Conservation (phyloP, 2,797 vertebrate species). For the Mormyrus proboscirostris region DNA sequence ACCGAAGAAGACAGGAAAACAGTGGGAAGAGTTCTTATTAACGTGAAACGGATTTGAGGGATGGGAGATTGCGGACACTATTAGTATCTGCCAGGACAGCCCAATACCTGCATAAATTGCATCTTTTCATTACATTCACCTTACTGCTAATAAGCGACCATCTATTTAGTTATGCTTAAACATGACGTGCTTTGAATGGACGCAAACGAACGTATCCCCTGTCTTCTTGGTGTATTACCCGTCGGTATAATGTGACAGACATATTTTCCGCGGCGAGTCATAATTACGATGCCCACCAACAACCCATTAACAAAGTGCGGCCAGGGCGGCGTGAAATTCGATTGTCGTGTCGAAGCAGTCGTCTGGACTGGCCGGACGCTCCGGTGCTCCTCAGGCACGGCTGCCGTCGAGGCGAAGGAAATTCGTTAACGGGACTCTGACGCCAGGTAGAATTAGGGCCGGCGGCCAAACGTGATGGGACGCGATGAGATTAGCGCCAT, state of each 20-base stretch:
- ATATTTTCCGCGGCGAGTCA: slow-evolving; percentile 14
- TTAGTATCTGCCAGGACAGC: slow-evolving; percentile 60
- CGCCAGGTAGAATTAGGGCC: slow-evolving; percentile 17
- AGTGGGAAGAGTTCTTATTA: slow-evolving; percentile 59
- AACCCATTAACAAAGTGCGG: slow-evolving; percentile 9
- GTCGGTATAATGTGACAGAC: slow-evolving; percentile 31
- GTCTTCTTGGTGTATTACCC: slow-evolving; percentile 21
- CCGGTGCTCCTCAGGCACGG: slow-evolving; percentile 13
- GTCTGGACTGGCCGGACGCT: slow-evolving; percentile 25
- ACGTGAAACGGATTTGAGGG: slow-evolving; percentile 63
- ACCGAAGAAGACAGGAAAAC: slow-evolving; percentile 51
- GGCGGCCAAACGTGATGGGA: neutral
- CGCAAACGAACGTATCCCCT: neutral
- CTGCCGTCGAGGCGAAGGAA: slow-evolving; percentile 11
- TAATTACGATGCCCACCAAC: slow-evolving; percentile 23
- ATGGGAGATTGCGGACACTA: slow-evolving; percentile 56
- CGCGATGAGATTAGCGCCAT: slow-evolving; percentile 16
- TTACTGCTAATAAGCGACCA: slow-evolving; percentile 38
- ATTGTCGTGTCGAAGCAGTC: slow-evolving; percentile 30
- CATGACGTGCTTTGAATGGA: neutral
- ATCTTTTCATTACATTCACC: slow-evolving; percentile 22
- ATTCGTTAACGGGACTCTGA: slow-evolving; percentile 27
- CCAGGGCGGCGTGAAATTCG: slow-evolving; percentile 22
- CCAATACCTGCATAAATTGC: slow-evolving; percentile 33
- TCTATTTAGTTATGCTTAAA: slow-evolving; percentile 23